These are phyloP conservation scores for Polyommatus icarus DNA, from an alignment of 2,888 invertebrate genomes.

Conservation along the genomic window DNA sequence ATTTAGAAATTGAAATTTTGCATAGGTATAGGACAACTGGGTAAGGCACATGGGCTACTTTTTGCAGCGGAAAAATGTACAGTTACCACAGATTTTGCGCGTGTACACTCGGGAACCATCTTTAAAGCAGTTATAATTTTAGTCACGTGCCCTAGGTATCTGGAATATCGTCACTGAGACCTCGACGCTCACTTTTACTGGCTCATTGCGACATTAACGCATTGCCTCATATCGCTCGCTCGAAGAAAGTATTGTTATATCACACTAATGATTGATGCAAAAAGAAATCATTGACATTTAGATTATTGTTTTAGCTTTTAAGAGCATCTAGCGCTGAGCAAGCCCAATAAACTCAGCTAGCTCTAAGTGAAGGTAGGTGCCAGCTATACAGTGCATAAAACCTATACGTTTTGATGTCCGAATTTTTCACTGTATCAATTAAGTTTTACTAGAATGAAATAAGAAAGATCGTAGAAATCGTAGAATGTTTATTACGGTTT, in stretches of 20 bases:
- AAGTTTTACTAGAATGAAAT: too few relatives aligned
- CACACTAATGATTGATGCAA: slow-evolving; percentile 12
- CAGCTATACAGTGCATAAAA: too few relatives aligned
- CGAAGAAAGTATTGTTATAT: slow-evolving; percentile 31
- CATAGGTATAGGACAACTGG: too few relatives aligned
- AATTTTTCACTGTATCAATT: too few relatives aligned
- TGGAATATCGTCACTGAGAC: slow-evolving; percentile 27
- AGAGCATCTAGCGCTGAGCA: not conserved
- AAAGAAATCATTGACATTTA: slow-evolving; percentile 5
- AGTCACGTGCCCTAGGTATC: slow-evolving; percentile 28
- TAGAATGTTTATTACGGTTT: not conserved
- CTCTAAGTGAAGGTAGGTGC: too few relatives aligned
- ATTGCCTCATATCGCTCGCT: slow-evolving; percentile 25
- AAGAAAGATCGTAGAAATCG: too few relatives aligned
- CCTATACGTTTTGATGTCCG: too few relatives aligned
- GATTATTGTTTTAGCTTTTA: not conserved
- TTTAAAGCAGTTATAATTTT: slow-evolving; percentile 34
- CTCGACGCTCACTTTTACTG: slow-evolving; percentile 60
- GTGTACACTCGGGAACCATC: not conserved
- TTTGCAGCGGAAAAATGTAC: not conserved
- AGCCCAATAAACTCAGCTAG: too few relatives aligned
- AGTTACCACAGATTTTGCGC: not conserved
- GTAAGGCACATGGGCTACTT: too few relatives aligned
- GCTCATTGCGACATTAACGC: slow-evolving; percentile 47
- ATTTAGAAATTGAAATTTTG: too few relatives aligned